phyloP scores from a whole-genome alignment of 2,888 invertebrate species.

The Imbricaverruca yamaguchii region DNA sequence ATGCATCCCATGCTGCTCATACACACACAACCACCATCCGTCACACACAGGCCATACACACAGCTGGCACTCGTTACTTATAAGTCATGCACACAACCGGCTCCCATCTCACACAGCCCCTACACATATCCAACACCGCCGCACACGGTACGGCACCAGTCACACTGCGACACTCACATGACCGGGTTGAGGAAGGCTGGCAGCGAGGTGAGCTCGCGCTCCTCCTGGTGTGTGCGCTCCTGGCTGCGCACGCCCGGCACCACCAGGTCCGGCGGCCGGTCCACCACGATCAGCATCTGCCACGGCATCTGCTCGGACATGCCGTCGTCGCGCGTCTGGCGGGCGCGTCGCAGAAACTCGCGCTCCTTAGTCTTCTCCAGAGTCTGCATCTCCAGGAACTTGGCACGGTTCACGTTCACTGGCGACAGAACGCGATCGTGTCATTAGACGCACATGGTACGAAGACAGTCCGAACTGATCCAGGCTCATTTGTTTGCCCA shows the following conservation, averaged over 20 bases:
- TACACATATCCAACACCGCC: too few species aligned
- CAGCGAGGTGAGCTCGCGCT: conserved; percentile 74
- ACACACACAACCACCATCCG: too few species aligned
- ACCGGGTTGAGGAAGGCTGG: background rate
- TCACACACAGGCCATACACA: too few species aligned
- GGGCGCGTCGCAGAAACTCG: conserved; percentile 45
- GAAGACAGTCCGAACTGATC: too few species aligned
- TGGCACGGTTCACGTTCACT: conserved; percentile 44
- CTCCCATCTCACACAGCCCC: too few species aligned
- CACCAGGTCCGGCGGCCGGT: conserved; percentile 41
- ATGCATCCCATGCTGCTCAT: too few species aligned
- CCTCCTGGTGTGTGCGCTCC: conserved; percentile 78
- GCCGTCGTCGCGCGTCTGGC: conserved; percentile 42
- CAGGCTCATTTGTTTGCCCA: too few species aligned
- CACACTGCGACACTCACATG: background rate
- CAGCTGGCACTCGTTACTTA: too few species aligned
- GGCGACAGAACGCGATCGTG: conserved; percentile 6
- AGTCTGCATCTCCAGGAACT: conserved; percentile 42
- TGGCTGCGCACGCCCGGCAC: conserved; percentile 64
- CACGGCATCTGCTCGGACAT: conserved; percentile 77
- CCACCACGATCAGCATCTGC: conserved; percentile 62
- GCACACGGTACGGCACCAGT: background rate
- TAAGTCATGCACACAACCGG: too few species aligned
- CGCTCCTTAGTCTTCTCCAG: conserved; percentile 42
- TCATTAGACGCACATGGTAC: too few species aligned